phyloP scores from a whole-genome alignment of 1,140 invertebrate species.

The Agrilus planipennis region DNA sequence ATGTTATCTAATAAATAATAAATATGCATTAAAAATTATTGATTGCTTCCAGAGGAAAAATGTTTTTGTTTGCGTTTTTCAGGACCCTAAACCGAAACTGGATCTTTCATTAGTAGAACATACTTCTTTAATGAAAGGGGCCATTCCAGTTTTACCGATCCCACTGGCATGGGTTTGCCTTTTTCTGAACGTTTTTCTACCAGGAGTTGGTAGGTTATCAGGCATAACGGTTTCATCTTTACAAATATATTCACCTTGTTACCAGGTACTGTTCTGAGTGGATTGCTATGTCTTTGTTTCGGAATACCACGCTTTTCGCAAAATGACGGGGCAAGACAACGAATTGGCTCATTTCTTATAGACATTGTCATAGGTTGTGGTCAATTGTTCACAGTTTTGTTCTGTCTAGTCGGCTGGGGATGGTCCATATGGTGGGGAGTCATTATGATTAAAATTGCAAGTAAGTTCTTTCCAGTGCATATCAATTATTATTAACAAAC shows the following conservation, averaged over 20 bases:
- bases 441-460: slow-evolving; percentile 68
- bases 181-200: slow-evolving; percentile 71
- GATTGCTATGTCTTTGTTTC: slow-evolving; percentile 74
- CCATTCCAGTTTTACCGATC: slow-evolving; percentile 78
- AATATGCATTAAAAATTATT: too few species aligned
- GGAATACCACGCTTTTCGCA: slow-evolving; percentile 76
- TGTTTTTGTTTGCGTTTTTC: too few species aligned
- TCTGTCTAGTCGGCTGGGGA: slow-evolving; percentile 91
- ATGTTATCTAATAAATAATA: too few species aligned
- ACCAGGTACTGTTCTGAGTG: slow-evolving; percentile 77
- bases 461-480: too few species aligned
- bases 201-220: slow-evolving; percentile 61
- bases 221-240: background rate
- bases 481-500: too few species aligned
- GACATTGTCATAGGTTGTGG: slow-evolving; percentile 73
- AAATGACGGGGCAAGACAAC: slow-evolving; percentile 52
- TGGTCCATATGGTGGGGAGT: slow-evolving; percentile 96
- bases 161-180: slow-evolving; percentile 76
- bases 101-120: slow-evolving; percentile 65
- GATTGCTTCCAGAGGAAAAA: too few species aligned
- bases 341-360: slow-evolving; percentile 67
- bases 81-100: slow-evolving; percentile 71
- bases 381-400: slow-evolving; percentile 87
- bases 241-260: slow-evolving; percentile 4
- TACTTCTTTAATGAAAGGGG: slow-evolving; percentile 71